A percentile compares a stretch with the other conserved stretches of the same genome.
These are phyloP conservation scores for Escarpia spicata DNA, from an alignment of 2,888 invertebrate genomes.

Conservation along the genomic window DNA sequence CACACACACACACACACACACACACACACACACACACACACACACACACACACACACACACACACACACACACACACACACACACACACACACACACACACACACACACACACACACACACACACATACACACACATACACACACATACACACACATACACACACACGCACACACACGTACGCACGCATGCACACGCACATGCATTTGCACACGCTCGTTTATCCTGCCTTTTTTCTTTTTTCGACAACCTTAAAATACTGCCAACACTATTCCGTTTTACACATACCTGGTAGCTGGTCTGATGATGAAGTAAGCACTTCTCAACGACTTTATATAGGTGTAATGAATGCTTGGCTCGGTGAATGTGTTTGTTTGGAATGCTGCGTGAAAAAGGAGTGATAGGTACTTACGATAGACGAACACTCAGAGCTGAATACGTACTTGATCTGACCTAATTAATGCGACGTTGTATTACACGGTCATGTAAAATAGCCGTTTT, in stretches of 20 bases:
- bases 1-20: too few species aligned
- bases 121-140: background rate
- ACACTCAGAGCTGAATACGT: background rate
- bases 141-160: too few species aligned
- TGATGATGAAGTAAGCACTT: background rate
- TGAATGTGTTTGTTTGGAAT: background rate
- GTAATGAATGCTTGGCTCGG: background rate
- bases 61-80: too few species aligned
- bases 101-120: background rate
- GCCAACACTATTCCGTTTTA: background rate
- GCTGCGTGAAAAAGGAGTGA: background rate
- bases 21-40: too few species aligned
- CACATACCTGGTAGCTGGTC: background rate
- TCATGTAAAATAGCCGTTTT: background rate
- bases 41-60: too few species aligned
- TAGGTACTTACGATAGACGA: background rate
- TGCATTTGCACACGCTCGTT: background rate
- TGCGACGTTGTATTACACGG: background rate
- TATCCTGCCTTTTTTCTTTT: too few species aligned
- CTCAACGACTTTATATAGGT: background rate
- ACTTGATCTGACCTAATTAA: background rate
- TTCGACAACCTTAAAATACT: background rate
- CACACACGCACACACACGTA: background rate
- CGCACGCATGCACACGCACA: background rate
- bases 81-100: too few species aligned